Evolutionary conservation across 2,888 invertebrate genomes (phyloP).

Genomic region (Kuschelorhynchus macadamiae): DNA sequence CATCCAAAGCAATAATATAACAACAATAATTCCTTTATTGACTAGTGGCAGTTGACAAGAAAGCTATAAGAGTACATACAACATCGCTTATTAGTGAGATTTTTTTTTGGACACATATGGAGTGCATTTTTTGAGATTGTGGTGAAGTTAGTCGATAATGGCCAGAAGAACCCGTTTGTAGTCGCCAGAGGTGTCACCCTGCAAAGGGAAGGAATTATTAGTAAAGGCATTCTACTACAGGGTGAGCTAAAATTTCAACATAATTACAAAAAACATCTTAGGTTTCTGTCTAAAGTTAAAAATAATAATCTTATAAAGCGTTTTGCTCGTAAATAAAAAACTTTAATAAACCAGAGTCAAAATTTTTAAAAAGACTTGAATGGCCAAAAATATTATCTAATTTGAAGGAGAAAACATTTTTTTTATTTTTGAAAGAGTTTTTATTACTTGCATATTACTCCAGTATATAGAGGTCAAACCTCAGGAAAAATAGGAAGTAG

Average conservation of each 20-base stretch:
- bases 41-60: constrained; percentile 48
- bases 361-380: too few species aligned
- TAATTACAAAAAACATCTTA: too few species aligned
- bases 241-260: background rate
- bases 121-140: constrained; percentile 55
- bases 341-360: too few species aligned
- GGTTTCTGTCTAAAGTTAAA: too few species aligned
- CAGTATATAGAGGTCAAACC: too few species aligned
- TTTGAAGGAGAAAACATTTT: too few species aligned
- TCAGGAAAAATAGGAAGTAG: too few species aligned
- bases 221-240: constrained; percentile 38
- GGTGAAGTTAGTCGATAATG: constrained; percentile 74
- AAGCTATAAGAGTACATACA: constrained; percentile 30
- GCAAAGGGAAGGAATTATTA: constrained; percentile 70
- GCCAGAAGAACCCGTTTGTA: constrained; percentile 92
- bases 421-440: too few species aligned
- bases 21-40: constrained; percentile 31
- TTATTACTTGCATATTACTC: too few species aligned
- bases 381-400: too few species aligned
- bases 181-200: constrained; percentile 94
- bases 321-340: too few species aligned
- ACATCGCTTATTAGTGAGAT: constrained; percentile 36
- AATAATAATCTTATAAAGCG: too few species aligned
- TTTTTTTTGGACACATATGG: constrained; percentile 45
- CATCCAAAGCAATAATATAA: constrained; percentile 24